A percentile compares a stretch with the other conserved stretches of the same genome.
Conservation (phyloP, 2,797 vertebrate species). For the Luscinia luscinia region DNA sequence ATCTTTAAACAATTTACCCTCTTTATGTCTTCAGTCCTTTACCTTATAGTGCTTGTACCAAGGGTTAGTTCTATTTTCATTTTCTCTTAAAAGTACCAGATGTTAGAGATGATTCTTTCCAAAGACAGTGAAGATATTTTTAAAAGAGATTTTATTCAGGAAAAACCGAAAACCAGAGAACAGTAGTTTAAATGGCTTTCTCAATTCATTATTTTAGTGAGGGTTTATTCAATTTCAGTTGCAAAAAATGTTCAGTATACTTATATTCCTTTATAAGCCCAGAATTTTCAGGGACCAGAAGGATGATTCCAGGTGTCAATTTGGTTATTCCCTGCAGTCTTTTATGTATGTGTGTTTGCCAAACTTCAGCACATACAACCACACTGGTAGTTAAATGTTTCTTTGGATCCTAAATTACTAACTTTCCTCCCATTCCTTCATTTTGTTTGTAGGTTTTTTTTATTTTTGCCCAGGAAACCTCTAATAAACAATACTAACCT, state of each 20-base stretch:
- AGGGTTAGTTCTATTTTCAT: neutral
- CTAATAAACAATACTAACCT: neutral
- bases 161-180: neutral
- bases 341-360: neutral
- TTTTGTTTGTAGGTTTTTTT: neutral
- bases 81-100: neutral
- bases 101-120: neutral
- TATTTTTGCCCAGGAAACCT: neutral
- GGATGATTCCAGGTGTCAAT: neutral
- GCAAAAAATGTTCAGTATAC: neutral
- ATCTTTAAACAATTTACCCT: neutral
- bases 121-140: neutral
- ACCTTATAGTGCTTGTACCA: neutral
- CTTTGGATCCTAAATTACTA: neutral
- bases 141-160: neutral
- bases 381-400: neutral
- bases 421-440: neutral
- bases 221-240: neutral
- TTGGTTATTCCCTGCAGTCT: neutral
- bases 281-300: neutral
- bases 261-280: neutral
- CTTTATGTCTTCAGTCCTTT: neutral
- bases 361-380: neutral
- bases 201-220: neutral
- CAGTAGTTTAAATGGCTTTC: neutral